Conservation (phyloP, 2,113 vertebrate species). For the Reinhardtius hippoglossoides region DNA sequence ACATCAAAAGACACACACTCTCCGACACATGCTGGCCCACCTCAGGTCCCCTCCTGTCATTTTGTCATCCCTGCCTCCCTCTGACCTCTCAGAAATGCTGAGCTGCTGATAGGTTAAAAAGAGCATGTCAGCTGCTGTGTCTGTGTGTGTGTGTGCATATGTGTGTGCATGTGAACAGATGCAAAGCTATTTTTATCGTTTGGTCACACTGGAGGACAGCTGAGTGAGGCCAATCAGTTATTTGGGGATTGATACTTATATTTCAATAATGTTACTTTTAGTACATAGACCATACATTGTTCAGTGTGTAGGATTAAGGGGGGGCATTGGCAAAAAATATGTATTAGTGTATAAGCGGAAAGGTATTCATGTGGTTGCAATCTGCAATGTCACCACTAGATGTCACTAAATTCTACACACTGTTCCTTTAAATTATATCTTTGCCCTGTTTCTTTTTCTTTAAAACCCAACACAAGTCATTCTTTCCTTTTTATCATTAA, state of each 20-base stretch:
- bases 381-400: not conserved
- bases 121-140: conserved; percentile 63
- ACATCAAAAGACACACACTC: conserved; percentile 26
- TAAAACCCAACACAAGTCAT: too few relatives aligned
- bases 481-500: too few relatives aligned
- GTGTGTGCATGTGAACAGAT: conserved; percentile 67
- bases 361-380: not conserved
- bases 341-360: too few relatives aligned
- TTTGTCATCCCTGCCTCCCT: conserved; percentile 39
- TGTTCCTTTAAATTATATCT: not conserved
- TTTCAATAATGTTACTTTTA: not conserved
- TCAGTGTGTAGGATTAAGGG: too few relatives aligned
- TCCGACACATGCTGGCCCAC: conserved; percentile 31
- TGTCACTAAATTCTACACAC: not conserved
- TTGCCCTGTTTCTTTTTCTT: too few relatives aligned
- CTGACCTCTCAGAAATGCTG: conserved; percentile 67
- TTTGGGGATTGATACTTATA: not conserved
- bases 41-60: conserved; percentile 14
- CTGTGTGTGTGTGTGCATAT: conserved; percentile 16
- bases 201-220: conserved; percentile 57
- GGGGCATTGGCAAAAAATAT: too few relatives aligned
- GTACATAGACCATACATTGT: not conserved
- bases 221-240: conserved; percentile 25
- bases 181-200: conserved; percentile 69
- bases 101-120: conserved; percentile 52